Conservation (phyloP, 2,797 vertebrate genomes). For the Acanthiza pusilla region DNA sequence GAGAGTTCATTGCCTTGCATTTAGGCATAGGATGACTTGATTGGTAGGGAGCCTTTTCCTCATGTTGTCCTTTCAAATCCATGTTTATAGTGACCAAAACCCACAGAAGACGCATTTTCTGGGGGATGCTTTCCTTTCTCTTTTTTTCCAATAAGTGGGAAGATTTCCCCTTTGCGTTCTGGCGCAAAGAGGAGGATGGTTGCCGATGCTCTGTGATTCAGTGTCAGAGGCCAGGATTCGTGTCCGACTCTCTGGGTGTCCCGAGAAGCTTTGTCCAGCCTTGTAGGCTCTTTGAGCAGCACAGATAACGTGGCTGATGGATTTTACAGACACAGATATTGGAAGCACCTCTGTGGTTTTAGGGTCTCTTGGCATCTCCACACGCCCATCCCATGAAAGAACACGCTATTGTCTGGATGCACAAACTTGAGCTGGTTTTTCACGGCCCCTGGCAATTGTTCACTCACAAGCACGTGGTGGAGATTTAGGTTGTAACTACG, state of each 20-base stretch:
- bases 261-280: not conserved
- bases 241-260: not conserved
- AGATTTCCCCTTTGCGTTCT: not conserved
- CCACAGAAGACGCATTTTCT: not conserved
- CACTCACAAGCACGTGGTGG: not conserved
- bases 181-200: not conserved
- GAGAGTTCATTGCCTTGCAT: not conserved
- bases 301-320: accelerated
- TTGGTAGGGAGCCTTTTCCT: not conserved
- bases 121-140: not conserved
- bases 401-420: accelerated
- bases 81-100: not conserved
- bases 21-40: not conserved
- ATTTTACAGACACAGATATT: not conserved
- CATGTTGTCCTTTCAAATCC: not conserved
- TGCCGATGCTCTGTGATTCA: not conserved
- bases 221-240: not conserved
- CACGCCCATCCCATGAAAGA: not conserved
- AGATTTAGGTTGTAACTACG: not conserved
- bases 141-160: not conserved
- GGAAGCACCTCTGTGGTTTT: not conserved
- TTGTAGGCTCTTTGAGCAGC: not conserved
- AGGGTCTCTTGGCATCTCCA: not conserved
- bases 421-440: not conserved
- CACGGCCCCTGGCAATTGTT: not conserved